Evolutionary conservation across 2,113 vertebrate species (phyloP).

Genomic region (Rhea americana): DNA sequence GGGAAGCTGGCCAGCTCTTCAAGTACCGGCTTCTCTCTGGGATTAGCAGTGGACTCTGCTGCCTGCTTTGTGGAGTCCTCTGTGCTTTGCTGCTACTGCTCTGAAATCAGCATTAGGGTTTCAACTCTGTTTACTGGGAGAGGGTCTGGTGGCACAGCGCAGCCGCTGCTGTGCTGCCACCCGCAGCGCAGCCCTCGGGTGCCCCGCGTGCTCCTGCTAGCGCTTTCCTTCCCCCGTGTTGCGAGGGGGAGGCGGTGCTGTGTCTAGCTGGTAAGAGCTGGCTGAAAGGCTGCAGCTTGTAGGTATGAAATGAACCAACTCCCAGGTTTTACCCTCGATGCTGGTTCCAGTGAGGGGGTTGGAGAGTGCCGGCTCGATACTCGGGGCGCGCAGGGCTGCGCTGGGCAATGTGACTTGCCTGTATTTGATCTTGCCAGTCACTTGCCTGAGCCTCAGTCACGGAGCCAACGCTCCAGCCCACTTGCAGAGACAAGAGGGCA

Average conservation of each 20-base stretch:
- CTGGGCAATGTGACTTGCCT: accelerated
- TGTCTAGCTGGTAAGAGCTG: not conserved
- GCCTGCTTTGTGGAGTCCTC: too few relatives aligned
- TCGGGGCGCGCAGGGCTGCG: not conserved
- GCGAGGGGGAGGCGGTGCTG: not conserved
- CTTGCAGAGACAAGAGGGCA: not conserved
- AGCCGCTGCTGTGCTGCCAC: too few relatives aligned
- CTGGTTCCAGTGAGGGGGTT: not conserved
- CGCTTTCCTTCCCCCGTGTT: too few relatives aligned
- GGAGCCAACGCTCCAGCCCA: not conserved
- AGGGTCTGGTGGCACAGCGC: too few relatives aligned
- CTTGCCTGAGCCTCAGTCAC: not conserved
- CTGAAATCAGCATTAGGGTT: too few relatives aligned
- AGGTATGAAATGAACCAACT: too few relatives aligned
- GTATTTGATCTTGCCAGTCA: accelerated
- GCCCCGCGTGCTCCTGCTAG: not conserved
- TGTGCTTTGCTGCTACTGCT: too few relatives aligned
- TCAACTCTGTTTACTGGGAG: too few relatives aligned
- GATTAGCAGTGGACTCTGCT: too few relatives aligned
- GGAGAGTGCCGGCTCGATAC: not conserved
- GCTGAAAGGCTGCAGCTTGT: not conserved
- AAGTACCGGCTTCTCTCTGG: not conserved
- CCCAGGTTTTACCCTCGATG: not conserved
- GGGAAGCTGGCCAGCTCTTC: not conserved
- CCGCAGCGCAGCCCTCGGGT: too few relatives aligned